Conservation (phyloP, 2,888 invertebrate genomes). For the Pheosia tremula region DNA sequence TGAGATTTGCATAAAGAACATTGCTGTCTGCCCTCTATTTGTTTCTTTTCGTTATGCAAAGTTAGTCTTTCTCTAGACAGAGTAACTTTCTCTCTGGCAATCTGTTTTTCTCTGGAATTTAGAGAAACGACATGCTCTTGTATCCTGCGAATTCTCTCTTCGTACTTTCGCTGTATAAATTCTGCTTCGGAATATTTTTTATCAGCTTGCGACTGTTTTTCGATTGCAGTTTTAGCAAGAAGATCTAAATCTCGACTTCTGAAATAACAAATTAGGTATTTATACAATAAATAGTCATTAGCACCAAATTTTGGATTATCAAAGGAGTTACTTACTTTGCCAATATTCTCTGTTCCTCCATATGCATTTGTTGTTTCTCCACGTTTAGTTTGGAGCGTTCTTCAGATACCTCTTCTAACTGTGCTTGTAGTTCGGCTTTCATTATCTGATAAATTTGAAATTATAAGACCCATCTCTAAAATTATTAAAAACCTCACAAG, state of each 20-base stretch:
- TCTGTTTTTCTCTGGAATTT: constrained; percentile 83
- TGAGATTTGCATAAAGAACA: constrained; percentile 75
- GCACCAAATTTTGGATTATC: background rate
- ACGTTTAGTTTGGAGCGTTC: constrained; percentile 69
- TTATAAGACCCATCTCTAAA: background rate
- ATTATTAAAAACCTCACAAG: no score
- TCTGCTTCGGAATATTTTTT: constrained; percentile 83
- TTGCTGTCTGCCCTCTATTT: constrained; percentile 69
- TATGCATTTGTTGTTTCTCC: constrained; percentile 72
- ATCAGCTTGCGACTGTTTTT: constrained; percentile 85
- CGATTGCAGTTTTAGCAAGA: constrained; percentile 82
- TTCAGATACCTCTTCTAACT: constrained; percentile 72
- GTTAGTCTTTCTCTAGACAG: constrained; percentile 84
- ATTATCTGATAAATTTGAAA: constrained; percentile 53
- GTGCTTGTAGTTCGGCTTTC: constrained; percentile 72
- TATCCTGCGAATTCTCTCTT: constrained; percentile 82
- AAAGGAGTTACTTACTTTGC: constrained; percentile 64
- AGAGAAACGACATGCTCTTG: constrained; percentile 84
- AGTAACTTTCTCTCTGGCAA: constrained; percentile 85
- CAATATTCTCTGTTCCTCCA: constrained; percentile 73
- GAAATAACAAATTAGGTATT: constrained; percentile 21
- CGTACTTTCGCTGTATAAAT: constrained; percentile 81
- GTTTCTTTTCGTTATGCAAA: constrained; percentile 81
- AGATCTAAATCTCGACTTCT: constrained; percentile 80
- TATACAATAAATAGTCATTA: no score